Base-by-base conservation (phyloP, 2,888 invertebrate genomes). In the Mythimna ferrago region DNA sequence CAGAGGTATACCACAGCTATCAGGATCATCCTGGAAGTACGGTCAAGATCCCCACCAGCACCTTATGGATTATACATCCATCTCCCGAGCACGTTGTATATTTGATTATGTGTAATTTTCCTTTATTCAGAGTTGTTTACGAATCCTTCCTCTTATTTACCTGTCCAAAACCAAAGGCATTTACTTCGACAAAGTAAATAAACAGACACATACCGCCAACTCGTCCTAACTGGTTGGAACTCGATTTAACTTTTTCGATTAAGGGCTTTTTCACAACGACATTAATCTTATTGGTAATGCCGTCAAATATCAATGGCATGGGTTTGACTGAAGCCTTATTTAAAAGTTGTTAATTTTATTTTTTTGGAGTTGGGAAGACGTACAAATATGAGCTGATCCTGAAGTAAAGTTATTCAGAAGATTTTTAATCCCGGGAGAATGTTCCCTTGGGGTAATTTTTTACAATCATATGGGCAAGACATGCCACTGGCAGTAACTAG, bases 181-280 rank as follows among this genome's bases (percentile, higher is more conserved):
- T 67, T 65, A 67, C 56, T 44, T 11, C 35, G 16, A 41, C 9
- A 54, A 73, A 73, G 35, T 73, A 70, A 65, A 82, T 79, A 79
- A 75, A 67, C 51, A 65, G 57, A 67, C 69, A 68, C 48, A 70
- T 56, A 51, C 56, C 71, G n/a, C 56, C 14, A 54, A 44, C 74
- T 53, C 56, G 35, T 66, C 56, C 68, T 74, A 69, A 80, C 84
- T 74, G 78, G 84, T 82, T 82, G 73, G 69, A 89, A 89, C 82
- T 89, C 87, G 79, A 90, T 90, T 86, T 87, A 90, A 90, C 87
- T 90, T 90, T 90, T 90, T 89, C 90, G 85, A 90, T 90, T 89
- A 86, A 86, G 82, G 80, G 26, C 64, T 65, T 71, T 78, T 86
- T 71, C 85, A 83, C 77, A 80, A 69, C 38, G 67, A 74, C 83